These are phyloP conservation scores for Drosophila pallidifrons DNA, from an alignment of 1,140 invertebrate genomes.

Conservation along the genomic window DNA sequence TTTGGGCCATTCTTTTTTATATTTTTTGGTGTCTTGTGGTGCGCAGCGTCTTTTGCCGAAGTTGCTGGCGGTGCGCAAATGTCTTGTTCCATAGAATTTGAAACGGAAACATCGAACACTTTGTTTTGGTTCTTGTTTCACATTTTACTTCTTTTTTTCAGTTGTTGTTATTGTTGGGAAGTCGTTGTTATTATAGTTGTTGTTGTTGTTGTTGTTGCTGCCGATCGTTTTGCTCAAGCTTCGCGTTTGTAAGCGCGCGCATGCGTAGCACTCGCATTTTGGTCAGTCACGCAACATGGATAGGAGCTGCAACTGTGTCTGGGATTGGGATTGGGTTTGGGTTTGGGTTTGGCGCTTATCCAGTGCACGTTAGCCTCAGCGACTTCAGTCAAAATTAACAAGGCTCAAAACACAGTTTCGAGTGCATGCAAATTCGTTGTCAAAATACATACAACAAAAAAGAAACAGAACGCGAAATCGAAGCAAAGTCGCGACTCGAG, in stretches of 20 bases:
- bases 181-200: constrained; percentile 25
- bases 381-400: constrained; percentile 81
- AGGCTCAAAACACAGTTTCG: constrained; percentile 82
- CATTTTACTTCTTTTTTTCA: constrained; percentile 59
- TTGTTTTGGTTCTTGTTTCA: constrained; percentile 83
- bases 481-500: background rate
- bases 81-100: constrained; percentile 83
- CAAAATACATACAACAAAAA: constrained; percentile 59
- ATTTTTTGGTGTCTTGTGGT: constrained; percentile 9
- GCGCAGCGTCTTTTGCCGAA: constrained; percentile 21
- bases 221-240: constrained; percentile 49
- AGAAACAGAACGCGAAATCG: constrained; percentile 31
- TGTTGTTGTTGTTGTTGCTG: constrained; percentile 25
- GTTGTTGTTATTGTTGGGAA: constrained; percentile 20
- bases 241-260: constrained; percentile 81
- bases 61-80: constrained; percentile 63
- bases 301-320: constrained; percentile 41
- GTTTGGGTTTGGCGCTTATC: constrained; percentile 44
- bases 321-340: constrained; percentile 35
- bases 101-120: constrained; percentile 83
- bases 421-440: constrained; percentile 84
- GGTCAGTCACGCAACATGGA: constrained; percentile 70
- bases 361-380: constrained; percentile 57
- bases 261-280: constrained; percentile 76
- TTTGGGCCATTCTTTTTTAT: background rate